Conservation (phyloP, 1,140 invertebrate species). For the Telenomus remus region DNA sequence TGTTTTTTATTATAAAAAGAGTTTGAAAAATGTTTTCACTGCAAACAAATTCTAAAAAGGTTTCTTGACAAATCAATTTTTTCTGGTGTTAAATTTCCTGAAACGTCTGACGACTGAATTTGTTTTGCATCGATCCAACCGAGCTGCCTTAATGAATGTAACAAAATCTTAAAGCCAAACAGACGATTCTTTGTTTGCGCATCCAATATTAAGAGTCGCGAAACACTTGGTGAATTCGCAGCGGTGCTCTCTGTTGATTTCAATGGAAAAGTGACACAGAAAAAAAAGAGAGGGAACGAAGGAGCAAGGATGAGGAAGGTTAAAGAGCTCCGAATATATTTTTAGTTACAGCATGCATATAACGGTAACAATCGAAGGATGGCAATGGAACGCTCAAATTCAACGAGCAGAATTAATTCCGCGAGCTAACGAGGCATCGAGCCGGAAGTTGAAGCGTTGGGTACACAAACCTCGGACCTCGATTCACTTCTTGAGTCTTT, state of each 20-base stretch:
- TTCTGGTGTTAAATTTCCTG: too few relatives aligned
- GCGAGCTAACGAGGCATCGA: conserved; percentile 63
- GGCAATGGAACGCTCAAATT: conserved; percentile 60
- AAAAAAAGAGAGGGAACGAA: too few relatives aligned
- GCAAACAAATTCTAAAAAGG: too few relatives aligned
- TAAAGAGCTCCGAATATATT: conserved; percentile 32
- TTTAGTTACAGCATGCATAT: conserved; percentile 46
- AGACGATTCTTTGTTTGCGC: not conserved
- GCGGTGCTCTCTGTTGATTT: not conserved
- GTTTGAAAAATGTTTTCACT: too few relatives aligned
- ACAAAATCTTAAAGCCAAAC: conserved; percentile 13
- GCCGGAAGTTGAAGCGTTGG: conserved; percentile 62
- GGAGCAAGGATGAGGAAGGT: too few relatives aligned
- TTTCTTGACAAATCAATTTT: too few relatives aligned
- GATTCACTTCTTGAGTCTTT: conserved; percentile 61
- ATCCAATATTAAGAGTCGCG: conserved; percentile 13
- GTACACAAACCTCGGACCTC: conserved; percentile 63
- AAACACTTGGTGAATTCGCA: conserved; percentile 36
- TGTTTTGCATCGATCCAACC: conserved; percentile 2
- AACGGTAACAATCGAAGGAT: conserved; percentile 42
- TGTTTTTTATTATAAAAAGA: too few relatives aligned
- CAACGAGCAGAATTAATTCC: conserved; percentile 65
- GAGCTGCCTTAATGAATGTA: not conserved
- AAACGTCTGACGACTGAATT: too few relatives aligned
- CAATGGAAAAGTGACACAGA: too few relatives aligned